A percentile compares a stretch with the other conserved stretches of the same genome.
Conservation (phyloP, 2,113 vertebrate species). For the Oreochromis aureus region DNA sequence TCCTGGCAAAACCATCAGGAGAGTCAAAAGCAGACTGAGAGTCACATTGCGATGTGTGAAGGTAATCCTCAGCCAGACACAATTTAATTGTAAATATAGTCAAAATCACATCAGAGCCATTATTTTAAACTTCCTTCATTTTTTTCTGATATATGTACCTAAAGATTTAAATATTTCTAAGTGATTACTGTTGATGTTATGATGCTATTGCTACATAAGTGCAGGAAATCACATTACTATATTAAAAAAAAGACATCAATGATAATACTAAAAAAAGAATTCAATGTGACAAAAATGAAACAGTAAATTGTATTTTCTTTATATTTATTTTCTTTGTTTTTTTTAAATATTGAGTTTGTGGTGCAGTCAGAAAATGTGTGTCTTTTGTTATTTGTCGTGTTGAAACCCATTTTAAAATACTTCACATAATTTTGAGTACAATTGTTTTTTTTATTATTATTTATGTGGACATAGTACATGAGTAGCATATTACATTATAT, state of each 20-base stretch:
- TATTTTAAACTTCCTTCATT: neutral
- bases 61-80: neutral
- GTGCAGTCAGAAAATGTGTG: neutral
- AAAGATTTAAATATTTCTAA: neutral
- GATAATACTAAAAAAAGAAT: neutral
- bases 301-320: neutral
- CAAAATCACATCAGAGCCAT: neutral
- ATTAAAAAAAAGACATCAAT: neutral
- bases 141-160: neutral
- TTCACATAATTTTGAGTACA: neutral
- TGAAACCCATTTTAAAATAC: neutral
- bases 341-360: neutral
- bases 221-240: neutral
- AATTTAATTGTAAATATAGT: neutral
- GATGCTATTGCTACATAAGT: neutral
- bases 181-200: neutral
- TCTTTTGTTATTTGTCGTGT: neutral
- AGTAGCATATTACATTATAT: no score
- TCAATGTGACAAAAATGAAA: neutral
- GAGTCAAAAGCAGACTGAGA: neutral
- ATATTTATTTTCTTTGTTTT: neutral
- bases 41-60: neutral
- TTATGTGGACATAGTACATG: neutral
- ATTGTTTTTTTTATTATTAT: neutral
- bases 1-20: slow-evolving; percentile 1